Conservation (phyloP, 1,140 invertebrate genomes). For the Diprion similis region DNA sequence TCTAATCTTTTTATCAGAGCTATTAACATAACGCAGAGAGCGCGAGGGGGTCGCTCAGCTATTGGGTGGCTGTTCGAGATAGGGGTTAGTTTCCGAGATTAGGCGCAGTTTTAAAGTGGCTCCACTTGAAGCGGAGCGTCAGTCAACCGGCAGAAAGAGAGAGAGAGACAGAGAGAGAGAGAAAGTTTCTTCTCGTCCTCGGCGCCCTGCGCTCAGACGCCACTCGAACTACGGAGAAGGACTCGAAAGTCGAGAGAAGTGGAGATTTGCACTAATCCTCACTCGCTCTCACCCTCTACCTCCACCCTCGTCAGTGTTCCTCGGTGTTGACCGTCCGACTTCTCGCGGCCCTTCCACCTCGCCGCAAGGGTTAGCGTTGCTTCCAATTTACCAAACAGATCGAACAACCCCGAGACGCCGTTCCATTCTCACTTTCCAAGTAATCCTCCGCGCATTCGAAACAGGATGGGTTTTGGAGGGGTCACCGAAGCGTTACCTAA, state of each 20-base stretch:
- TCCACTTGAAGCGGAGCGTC: slow-evolving; percentile 4
- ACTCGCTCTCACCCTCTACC: slow-evolving; percentile 4
- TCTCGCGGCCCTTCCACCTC: not conserved
- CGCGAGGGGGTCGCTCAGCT: not conserved
- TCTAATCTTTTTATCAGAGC: slow-evolving; percentile 5
- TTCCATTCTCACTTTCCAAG: no score
- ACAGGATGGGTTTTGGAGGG: not conserved
- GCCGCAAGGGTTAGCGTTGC: not conserved
- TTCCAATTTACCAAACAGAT: slow-evolving; percentile 5
- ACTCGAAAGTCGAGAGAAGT: slow-evolving; percentile 21
- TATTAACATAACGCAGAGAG: not conserved
- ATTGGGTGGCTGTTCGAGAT: slow-evolving; percentile 4
- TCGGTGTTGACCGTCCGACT: slow-evolving; percentile 8
- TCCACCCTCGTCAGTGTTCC: not conserved
- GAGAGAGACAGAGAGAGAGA: not conserved
- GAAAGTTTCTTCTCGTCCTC: slow-evolving; percentile 15
- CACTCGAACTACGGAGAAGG: slow-evolving; percentile 20
- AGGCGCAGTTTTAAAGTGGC: slow-evolving; percentile 4
- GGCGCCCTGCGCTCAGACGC: slow-evolving; percentile 17
- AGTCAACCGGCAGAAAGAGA: not conserved
- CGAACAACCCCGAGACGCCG: not conserved
- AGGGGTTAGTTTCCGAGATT: slow-evolving; percentile 7
- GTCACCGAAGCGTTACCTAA: not conserved
- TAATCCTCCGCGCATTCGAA: not conserved
- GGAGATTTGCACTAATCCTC: slow-evolving; percentile 21